phyloP scores from a whole-genome alignment of 2,888 invertebrate species.

The Lottia gigantea region DNA sequence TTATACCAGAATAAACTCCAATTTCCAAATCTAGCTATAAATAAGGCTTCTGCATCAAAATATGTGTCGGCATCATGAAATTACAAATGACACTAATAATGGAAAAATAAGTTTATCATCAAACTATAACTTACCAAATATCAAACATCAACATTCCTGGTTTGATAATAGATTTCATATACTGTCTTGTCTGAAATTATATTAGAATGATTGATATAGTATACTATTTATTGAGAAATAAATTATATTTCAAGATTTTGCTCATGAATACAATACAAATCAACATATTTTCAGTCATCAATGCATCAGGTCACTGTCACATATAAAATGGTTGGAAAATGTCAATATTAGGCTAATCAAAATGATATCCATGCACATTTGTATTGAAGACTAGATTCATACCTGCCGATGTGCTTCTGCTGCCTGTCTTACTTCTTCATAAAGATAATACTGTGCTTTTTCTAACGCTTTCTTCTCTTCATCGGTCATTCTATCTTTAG shows the following conservation, averaged over 20 bases:
- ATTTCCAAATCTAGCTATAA: no score
- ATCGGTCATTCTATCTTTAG: slow-evolving; percentile 81
- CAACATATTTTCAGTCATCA: neutral
- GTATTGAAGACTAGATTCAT: slow-evolving; percentile 17
- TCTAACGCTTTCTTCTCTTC: slow-evolving; percentile 86
- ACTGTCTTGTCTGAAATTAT: slow-evolving; percentile 80
- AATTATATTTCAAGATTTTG: no score
- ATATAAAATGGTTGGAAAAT: no score
- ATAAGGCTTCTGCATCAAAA: no score
- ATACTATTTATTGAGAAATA: no score
- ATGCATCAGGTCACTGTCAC: no score
- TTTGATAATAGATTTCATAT: slow-evolving; percentile 93
- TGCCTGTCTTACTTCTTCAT: slow-evolving; percentile 92
- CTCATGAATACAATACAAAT: neutral
- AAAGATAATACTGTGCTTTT: slow-evolving; percentile 89
- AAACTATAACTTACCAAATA: slow-evolving; percentile 77
- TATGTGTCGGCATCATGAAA: no score
- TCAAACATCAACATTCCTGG: slow-evolving; percentile 99
- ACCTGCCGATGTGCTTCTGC: slow-evolving; percentile 98
- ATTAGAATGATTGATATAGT: neutral
- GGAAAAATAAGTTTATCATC: no score
- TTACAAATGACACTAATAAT: no score
- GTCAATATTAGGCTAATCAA: no score
- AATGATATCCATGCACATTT: no score
- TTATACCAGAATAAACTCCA: no score